Evolutionary conservation across 2,113 vertebrate species (phyloP).

Genomic region (Zosterops lateralis): DNA sequence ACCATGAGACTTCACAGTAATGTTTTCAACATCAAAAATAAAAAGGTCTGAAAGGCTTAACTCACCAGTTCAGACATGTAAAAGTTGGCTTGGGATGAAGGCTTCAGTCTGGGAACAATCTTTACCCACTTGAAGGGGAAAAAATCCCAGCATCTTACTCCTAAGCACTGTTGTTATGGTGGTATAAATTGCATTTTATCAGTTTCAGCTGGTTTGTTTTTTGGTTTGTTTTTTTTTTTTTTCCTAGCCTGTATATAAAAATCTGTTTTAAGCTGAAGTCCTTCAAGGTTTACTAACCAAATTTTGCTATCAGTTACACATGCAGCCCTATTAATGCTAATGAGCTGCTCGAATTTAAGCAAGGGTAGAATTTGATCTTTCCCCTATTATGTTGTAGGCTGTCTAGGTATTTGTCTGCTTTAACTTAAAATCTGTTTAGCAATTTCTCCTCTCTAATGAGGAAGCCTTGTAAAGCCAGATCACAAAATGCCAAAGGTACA

Average conservation of each 20-base stretch:
- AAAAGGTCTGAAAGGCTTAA: background rate
- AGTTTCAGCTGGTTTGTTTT: slow-evolving; percentile 46
- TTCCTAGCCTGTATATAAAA: background rate
- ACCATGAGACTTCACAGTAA: background rate
- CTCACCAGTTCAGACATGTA: slow-evolving; percentile 18
- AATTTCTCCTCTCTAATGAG: background rate
- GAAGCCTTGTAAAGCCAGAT: background rate
- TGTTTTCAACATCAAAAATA: background rate
- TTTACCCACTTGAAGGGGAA: slow-evolving; percentile 51
- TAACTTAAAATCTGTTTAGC: slow-evolving; percentile 11
- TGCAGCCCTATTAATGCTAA: slow-evolving; percentile 40
- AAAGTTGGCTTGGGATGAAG: slow-evolving; percentile 33
- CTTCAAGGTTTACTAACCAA: slow-evolving; percentile 39
- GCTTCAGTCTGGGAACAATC: slow-evolving; percentile 49
- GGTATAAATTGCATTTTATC: slow-evolving; percentile 62
- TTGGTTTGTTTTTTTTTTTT: background rate
- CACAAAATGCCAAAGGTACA: background rate
- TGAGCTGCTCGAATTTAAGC: slow-evolving; percentile 23
- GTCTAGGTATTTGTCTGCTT: slow-evolving; percentile 32
- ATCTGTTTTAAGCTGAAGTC: background rate
- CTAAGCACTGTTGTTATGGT: slow-evolving; percentile 10
- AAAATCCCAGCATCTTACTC: background rate
- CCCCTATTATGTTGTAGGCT: background rate
- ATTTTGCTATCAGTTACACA: slow-evolving; percentile 45
- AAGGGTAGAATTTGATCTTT: slow-evolving; percentile 34